Conservation (phyloP, 2,888 invertebrate species). For the Amphimallon solstitiale region DNA sequence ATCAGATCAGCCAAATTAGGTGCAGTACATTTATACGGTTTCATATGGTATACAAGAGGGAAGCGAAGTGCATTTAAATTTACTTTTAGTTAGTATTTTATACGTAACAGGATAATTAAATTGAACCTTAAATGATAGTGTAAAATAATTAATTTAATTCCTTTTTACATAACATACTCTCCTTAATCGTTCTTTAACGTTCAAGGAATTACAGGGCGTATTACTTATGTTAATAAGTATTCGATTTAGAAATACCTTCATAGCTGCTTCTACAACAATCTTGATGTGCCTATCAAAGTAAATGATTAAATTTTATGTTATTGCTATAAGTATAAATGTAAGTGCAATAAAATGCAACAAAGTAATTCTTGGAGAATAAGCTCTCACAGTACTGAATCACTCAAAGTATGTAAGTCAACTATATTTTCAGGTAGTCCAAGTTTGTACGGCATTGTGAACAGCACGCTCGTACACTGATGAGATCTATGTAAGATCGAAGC, state of each 20-base stretch:
- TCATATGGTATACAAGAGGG: constrained; percentile 26
- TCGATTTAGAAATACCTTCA: neutral
- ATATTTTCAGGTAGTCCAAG: no score
- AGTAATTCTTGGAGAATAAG: no score
- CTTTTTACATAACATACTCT: constrained; percentile 38
- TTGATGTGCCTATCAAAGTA: neutral
- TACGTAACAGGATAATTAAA: constrained; percentile 37
- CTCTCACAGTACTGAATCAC: no score
- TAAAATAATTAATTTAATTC: constrained; percentile 42
- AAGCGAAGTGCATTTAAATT: constrained; percentile 37
- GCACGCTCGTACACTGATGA: no score
- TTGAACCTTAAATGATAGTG: constrained; percentile 40
- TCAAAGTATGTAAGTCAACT: no score
- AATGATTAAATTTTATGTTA: no score
- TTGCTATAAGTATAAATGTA: no score
- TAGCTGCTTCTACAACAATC: neutral
- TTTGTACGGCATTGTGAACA: no score
- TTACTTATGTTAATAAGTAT: constrained; percentile 8
- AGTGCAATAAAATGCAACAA: no score
- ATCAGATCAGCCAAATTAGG: constrained; percentile 59
- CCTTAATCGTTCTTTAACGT: constrained; percentile 25
- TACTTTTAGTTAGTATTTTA: constrained; percentile 30
- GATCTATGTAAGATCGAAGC: no score
- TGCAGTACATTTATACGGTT: constrained; percentile 34
- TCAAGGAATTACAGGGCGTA: constrained; percentile 12